Evolutionary conservation across 1,140 invertebrate species (phyloP), one percentile per base, ranked within the genome.

Genomic region (Vollenhovia emeryi): DNA sequence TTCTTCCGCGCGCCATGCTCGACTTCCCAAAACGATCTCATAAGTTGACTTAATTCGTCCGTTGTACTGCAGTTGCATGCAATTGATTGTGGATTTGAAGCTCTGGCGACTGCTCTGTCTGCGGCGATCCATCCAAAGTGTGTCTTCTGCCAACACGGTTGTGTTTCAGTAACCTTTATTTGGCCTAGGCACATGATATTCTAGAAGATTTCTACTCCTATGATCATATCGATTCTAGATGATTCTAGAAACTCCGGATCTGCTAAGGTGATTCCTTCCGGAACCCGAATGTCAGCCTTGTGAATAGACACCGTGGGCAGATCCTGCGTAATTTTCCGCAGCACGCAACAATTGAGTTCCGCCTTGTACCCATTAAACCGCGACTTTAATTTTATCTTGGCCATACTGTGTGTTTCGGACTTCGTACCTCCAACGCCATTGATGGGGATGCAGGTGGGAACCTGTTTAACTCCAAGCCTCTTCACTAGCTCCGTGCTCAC

Each of bases 11-110:
- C 27, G 27, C 13, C 24, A 27, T 60, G 24, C 13, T 60, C 13
- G 11, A 60, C 33, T 60, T 60, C 24, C 57, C 57, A 60, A 30
- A 60, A 60, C n/a, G n/a, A n/a, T n/a, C n/a, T n/a, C n/a, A n/a
- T n/a, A n/a, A n/a, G n/a, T n/a, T n/a, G n/a, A n/a, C n/a, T n/a
- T n/a, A n/a, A n/a, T n/a, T n/a, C n/a, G n/a, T n/a, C n/a, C n/a
- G n/a, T n/a, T n/a, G n/a, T n/a, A n/a, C n/a, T n/a, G n/a, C n/a
- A n/a, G n/a, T n/a, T n/a, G n/a, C n/a, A n/a, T n/a, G n/a, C n/a
- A n/a, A n/a, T n/a, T n/a, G n/a, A n/a, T n/a, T n/a, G n/a, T n/a
- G n/a, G n/a, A n/a, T n/a, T n/a, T n/a, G n/a, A n/a, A n/a, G n/a
- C n/a, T n/a, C n/a, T n/a, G n/a, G n/a, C n/a, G n/a, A n/a, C n/a